Conservation (phyloP, 2,797 vertebrate genomes). For the Dermochelys coriacea region DNA sequence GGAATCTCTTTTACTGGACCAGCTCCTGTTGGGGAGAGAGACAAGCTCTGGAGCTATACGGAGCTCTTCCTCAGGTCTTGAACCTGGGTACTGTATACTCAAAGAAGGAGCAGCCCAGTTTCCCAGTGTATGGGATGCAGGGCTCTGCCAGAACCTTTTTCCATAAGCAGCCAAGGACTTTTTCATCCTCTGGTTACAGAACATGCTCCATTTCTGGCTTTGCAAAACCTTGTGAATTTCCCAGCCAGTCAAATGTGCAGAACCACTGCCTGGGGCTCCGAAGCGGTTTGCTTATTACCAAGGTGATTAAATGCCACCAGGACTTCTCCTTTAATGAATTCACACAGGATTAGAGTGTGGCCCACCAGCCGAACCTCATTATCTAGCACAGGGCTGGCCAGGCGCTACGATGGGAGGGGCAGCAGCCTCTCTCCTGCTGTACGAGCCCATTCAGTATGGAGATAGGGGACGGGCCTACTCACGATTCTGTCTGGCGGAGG, state of each 20-base stretch:
- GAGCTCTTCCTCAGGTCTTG: too few species aligned
- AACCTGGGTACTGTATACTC: too few species aligned
- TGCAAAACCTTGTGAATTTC: background rate
- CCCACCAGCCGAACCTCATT: background rate
- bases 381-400: background rate
- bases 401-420: fast-evolving
- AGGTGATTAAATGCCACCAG: background rate
- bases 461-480: constrained; percentile 78
- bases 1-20: too few species aligned
- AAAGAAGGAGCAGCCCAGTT: too few species aligned
- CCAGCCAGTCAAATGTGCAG: background rate
- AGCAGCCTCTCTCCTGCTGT: too few species aligned
- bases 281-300: background rate
- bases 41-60: too few species aligned
- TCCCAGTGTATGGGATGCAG: background rate
- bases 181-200: background rate
- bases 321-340: background rate
- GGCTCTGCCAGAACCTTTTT: background rate
- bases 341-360: background rate
- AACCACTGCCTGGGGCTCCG: background rate
- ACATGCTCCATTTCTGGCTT: background rate
- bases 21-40: too few species aligned
- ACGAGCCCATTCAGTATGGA: too few species aligned
- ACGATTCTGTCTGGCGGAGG: constrained; percentile 97
- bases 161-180: background rate